Evolutionary conservation across 2,888 invertebrate genomes (phyloP).

Genomic region (Sussaba pulchella): DNA sequence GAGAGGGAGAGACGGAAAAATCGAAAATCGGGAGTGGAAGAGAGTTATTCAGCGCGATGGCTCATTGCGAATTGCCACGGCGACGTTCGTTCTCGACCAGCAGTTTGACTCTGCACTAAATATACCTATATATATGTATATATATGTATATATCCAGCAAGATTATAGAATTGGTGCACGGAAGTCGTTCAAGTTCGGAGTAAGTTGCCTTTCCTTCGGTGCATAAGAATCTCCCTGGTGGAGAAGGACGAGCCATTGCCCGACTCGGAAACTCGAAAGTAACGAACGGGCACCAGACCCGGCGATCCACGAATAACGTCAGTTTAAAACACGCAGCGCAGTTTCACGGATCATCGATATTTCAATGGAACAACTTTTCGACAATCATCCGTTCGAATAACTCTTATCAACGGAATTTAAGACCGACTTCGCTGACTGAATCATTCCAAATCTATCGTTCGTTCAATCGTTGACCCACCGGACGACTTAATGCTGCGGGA

Average conservation of each 20-base stretch:
- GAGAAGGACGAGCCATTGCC: background rate
- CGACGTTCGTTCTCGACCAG: constrained; percentile 51
- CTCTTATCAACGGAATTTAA: background rate
- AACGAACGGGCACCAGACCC: constrained; percentile 40
- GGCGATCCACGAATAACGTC: constrained; percentile 21
- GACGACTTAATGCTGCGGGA: too few species aligned
- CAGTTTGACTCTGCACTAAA: constrained; percentile 41
- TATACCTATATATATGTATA: constrained; percentile 21
- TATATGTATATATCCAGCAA: constrained; percentile 22
- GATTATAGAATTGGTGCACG: constrained; percentile 23
- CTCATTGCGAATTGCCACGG: constrained; percentile 57
- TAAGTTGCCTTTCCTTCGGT: constrained; percentile 12
- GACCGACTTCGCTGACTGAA: too few species aligned
- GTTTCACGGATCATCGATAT: constrained; percentile 23
- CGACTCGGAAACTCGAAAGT: constrained; percentile 48
- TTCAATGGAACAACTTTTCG: constrained; percentile 2
- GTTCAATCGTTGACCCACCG: too few species aligned
- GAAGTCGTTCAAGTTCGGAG: constrained; percentile 39
- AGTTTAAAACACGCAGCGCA: background rate
- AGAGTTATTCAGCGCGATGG: constrained; percentile 50
- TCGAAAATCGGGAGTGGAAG: background rate
- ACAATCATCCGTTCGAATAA: background rate
- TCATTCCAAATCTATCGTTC: too few species aligned
- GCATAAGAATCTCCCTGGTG: constrained; percentile 39
- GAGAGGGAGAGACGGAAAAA: background rate